Evolutionary conservation across 1,140 invertebrate species (phyloP).

Genomic region (Muscidifurax raptorellus): DNA sequence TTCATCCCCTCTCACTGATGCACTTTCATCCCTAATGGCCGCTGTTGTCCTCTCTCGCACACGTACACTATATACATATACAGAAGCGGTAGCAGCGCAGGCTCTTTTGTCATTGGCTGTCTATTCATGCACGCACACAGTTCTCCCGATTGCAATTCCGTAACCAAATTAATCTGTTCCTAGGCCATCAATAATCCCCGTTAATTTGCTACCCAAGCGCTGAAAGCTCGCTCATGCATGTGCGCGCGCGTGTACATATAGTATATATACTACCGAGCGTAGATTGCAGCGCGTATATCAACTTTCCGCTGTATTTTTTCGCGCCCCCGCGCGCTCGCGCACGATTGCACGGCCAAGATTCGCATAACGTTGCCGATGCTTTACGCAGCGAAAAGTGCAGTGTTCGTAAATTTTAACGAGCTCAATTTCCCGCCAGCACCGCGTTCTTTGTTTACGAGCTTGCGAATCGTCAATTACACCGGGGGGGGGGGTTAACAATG

Average conservation of each 20-base stretch:
- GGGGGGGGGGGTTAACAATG: background rate
- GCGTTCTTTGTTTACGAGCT: background rate
- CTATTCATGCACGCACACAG: constrained; percentile 13
- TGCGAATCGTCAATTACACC: background rate
- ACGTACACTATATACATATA: background rate
- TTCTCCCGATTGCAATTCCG: constrained; percentile 42
- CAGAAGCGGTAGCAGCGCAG: too few species aligned
- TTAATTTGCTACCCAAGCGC: constrained; percentile 42
- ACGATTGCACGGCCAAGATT: constrained; percentile 11
- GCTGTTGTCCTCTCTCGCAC: constrained; percentile 6
- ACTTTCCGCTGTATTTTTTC: background rate
- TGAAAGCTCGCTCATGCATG: background rate
- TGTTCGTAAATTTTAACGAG: constrained; percentile 29
- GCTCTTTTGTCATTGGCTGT: constrained; percentile 44
- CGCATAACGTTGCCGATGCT: constrained; percentile 12
- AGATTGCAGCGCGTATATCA: constrained; percentile 35
- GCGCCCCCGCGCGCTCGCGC: background rate
- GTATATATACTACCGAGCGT: background rate
- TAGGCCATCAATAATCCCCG: constrained; percentile 51
- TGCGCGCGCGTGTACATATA: background rate
- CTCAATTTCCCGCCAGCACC: constrained; percentile 15
- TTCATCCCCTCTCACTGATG: constrained; percentile 53
- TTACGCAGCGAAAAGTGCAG: background rate
- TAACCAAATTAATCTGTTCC: constrained; percentile 53
- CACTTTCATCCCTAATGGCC: constrained; percentile 49